Evolutionary conservation across 92 coral and sea anemone species (phyloP).

Genomic region (Palythoa caribaeorum): DNA sequence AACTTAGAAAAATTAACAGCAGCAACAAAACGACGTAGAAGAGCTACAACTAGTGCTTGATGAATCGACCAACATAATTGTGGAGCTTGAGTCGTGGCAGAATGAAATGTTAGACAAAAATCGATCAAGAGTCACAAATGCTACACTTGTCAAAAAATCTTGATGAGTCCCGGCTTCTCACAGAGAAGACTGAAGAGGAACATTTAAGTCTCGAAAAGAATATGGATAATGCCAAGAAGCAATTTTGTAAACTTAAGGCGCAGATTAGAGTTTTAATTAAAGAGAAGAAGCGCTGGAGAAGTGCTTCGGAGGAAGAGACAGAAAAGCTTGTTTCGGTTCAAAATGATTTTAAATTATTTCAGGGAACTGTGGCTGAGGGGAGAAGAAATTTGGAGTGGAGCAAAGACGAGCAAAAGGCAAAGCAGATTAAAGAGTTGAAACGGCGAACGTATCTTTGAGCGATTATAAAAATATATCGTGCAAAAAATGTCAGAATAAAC

Average conservation of each 20-base stretch:
- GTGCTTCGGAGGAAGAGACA: conserved; percentile 49
- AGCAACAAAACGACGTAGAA: conserved; percentile 2
- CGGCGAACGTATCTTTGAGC: neutral
- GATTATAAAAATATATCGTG: too few relatives aligned
- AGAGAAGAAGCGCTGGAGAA: conserved; percentile 48
- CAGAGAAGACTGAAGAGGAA: conserved; percentile 29
- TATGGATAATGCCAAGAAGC: conserved; percentile 9
- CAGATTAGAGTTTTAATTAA: conserved; percentile 11
- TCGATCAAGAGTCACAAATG: conserved; percentile 26
- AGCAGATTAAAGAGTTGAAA: conserved; percentile 48
- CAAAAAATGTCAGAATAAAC: too few relatives aligned
- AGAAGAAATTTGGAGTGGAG: conserved; percentile 48
- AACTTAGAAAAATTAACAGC: neutral
- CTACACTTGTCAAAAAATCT: conserved; percentile 23
- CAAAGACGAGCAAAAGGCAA: conserved; percentile 57
- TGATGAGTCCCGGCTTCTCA: conserved; percentile 19
- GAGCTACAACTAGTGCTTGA: conserved; percentile 9
- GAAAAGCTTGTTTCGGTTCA: conserved; percentile 7
- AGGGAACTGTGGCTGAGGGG: conserved; percentile 53
- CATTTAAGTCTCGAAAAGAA: conserved; percentile 12
- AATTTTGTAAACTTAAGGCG: conserved; percentile 9
- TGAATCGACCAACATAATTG: neutral
- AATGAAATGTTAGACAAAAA: conserved; percentile 22
- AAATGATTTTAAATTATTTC: conserved; percentile 27
- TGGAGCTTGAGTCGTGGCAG: conserved; percentile 23